Base-by-base conservation (phyloP, 2,888 invertebrate genomes). In the Galerucella nymphaeae region DNA sequence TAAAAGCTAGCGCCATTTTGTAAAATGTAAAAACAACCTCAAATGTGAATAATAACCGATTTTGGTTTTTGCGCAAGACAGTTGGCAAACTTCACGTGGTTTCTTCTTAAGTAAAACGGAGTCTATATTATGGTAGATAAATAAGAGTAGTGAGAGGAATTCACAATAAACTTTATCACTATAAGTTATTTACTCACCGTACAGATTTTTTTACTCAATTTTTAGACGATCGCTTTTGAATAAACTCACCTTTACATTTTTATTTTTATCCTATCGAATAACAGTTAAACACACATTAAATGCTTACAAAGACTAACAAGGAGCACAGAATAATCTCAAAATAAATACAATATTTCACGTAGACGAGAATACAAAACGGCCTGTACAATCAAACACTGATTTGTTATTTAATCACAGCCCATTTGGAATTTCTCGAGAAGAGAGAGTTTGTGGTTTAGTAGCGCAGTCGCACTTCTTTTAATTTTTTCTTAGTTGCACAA, bases 321-420 rank as follows among this genome's bases (percentile, higher is more conserved):
- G 80, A 84, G 84, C 83, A 83, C 77, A 85, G 83, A 83, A 82
- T 81, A 83, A 82, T 85, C 83, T 85, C 84, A 85, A 86, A 87
- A 86, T 86, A 79, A 80, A 76, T 78, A 80, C 83, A 83, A 57
- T 80, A 83, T 82, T 81, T 84, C 81, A 85, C 84, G 84, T 84
- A 70, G 72, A 89, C 88, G 87, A 87, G 88, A 88, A 89, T 86
- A 90, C 89, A 87, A 89, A 90, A 88, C 90, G 90, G 90, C 90
- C 90, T 90, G 90, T 91, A 91, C 90, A 91, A 89, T 90, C 89
- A 89, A 89, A 90, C 89, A 90, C 89, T 89, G 90, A 90, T 89
- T 87, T 86, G 87, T 87, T 87, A 86, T 86, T 90, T 90, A 91
- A 91, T 93, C 93, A 93, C 93, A 93, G 93, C 92, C 92, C 92